A percentile compares a stretch with the other conserved stretches of the same genome.
Conservation (phyloP, 2,113 vertebrate species). For the Nothoprocta perdicaria region DNA sequence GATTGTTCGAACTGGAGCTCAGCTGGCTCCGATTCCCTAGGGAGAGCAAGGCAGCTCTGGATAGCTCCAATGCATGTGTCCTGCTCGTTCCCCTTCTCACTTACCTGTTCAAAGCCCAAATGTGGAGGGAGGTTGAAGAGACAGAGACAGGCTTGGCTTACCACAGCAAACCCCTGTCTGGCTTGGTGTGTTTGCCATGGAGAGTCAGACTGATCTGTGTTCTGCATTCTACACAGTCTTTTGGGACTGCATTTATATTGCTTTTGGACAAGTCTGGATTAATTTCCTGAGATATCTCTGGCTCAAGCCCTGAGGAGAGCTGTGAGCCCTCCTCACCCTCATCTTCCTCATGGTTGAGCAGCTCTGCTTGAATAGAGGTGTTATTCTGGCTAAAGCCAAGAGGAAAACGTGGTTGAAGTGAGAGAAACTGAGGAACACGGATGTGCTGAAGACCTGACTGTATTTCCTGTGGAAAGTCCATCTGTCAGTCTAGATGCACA, state of each 20-base stretch:
- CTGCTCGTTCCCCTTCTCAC: conserved; percentile 16
- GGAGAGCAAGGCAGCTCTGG: background rate
- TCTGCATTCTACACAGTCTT: background rate
- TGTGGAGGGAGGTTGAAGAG: background rate
- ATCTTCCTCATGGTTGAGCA: background rate
- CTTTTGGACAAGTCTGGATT: background rate
- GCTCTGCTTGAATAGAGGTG: background rate
- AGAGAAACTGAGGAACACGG: background rate
- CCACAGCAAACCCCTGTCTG: background rate
- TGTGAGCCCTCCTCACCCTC: background rate
- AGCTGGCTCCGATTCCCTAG: conserved; percentile 41
- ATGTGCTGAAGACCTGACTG: background rate
- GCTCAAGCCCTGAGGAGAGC: too few relatives aligned
- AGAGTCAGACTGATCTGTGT: background rate
- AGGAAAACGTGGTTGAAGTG: background rate
- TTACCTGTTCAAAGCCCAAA: background rate
- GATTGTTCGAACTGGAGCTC: conserved; percentile 42
- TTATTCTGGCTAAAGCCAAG: background rate
- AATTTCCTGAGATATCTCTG: background rate
- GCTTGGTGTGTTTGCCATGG: background rate
- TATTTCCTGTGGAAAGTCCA: background rate
- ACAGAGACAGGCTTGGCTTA: background rate
- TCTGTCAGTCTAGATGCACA: background rate
- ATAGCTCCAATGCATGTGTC: conserved; percentile 1
- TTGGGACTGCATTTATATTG: background rate